Base-by-base conservation (phyloP, 2,797 vertebrate genomes). In the Gephyroberyx darwinii region DNA sequence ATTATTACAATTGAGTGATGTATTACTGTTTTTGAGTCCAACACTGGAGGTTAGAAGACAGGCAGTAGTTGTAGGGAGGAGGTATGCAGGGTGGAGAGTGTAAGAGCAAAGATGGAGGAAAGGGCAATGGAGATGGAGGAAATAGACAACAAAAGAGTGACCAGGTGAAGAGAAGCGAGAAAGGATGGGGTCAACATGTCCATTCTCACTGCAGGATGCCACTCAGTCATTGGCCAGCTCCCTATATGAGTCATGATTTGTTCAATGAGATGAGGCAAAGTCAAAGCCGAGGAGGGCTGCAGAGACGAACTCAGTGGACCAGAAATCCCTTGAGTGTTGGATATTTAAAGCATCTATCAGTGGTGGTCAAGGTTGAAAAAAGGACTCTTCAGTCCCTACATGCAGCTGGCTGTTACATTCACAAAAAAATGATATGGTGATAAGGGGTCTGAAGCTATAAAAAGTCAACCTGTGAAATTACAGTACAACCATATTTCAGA, bases 21-120 rank as follows among this genome's bases (percentile, higher is more conserved):
- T 37, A 9, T 37, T 37, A 37, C 35, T 41, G 8, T 6, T 41
- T 41, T 41, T 12, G 8, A 41, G 39, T 9, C 39, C 8, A 41
- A 10, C 39, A 41, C 10, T 41, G 39, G 39, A 13, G 3, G 39
- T 12, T 41, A 12, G 16, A 33, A 33, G 54, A 35, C 30, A 56
- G 54, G 47, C 43, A 13, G 37, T 45, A 19, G 31, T 26, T 26
- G 26, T 26, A 61, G 57, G 53, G 59, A 59, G 74, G 62, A 58
- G 50, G 55, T 51, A 50, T 56, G 1, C 16, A 63, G 41, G 61
- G 52, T 50, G 52, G 47, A 9, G 39, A 41, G 39, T 41, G 39
- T 2, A 41, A 41, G 39, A 41, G 39, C 39, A 41, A 52, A 56
- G 37, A 52, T 51, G 51, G 63, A 31, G 43, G 30, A 53, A 41